A percentile compares a stretch with the other conserved stretches of the same genome.
Evolutionary conservation across 2,797 vertebrate species (phyloP).

Genomic region (Mus minutoides): DNA sequence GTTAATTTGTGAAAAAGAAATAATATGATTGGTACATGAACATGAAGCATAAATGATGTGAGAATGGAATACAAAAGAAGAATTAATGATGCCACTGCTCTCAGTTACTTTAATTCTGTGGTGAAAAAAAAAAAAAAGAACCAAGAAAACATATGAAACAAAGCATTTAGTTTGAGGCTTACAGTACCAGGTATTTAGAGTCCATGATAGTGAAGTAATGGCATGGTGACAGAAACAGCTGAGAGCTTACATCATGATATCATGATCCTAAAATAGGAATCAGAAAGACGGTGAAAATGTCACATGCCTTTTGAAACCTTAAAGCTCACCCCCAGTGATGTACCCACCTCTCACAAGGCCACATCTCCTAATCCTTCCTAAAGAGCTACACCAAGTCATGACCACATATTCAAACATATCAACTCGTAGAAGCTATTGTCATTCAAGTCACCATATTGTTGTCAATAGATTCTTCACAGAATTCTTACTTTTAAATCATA

Average conservation of each 20-base stretch:
- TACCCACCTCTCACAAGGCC: neutral
- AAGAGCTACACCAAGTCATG: neutral
- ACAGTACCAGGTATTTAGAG: neutral
- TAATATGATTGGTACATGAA: neutral
- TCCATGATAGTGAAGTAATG: neutral
- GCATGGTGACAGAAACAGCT: neutral
- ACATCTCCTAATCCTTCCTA: neutral
- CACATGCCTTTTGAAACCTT: neutral
- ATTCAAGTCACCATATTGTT: neutral
- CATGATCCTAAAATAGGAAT: neutral
- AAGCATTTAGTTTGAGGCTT: neutral
- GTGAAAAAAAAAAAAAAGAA: neutral
- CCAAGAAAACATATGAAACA: neutral
- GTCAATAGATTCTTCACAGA: neutral
- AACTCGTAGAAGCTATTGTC: neutral
- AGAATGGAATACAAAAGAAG: neutral
- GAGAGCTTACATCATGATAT: neutral
- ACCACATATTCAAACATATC: neutral
- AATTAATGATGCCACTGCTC: neutral
- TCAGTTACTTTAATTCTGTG: neutral
- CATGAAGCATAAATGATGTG: neutral
- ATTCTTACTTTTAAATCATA: neutral
- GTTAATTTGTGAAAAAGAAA: constrained; percentile 30
- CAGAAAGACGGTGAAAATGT: neutral
- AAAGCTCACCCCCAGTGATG: neutral